Conservation (phyloP, 2,113 vertebrate species). For the Eleginops maclovinus region DNA sequence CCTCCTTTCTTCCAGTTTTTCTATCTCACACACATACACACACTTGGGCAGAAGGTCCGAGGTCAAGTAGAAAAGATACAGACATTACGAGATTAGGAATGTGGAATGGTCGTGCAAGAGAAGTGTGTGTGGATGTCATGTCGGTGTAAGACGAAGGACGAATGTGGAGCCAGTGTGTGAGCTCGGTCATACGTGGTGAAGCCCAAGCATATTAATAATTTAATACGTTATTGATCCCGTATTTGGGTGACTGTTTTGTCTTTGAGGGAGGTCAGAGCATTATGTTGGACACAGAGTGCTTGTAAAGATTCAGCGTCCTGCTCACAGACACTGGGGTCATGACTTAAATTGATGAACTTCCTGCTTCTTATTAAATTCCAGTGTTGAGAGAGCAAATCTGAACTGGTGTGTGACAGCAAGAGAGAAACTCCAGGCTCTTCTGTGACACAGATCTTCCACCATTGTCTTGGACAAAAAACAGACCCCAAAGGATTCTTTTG, state of each 20-base stretch:
- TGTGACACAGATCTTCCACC: constrained; percentile 69
- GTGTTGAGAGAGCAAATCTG: constrained; percentile 22
- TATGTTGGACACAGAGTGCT: background rate
- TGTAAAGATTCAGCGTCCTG: background rate
- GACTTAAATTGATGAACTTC: constrained; percentile 1
- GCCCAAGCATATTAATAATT: constrained; percentile 55
- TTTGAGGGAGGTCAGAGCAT: constrained; percentile 32
- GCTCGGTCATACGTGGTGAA: constrained; percentile 38
- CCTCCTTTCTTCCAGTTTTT: background rate
- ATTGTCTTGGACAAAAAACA: constrained; percentile 61
- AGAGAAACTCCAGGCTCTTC: constrained; percentile 60
- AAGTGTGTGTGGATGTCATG: constrained; percentile 40
- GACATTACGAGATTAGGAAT: constrained; percentile 55
- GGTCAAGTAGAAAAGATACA: constrained; percentile 51
- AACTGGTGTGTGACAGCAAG: constrained; percentile 32
- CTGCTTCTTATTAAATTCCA: constrained; percentile 34
- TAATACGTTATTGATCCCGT: background rate
- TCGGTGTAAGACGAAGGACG: constrained; percentile 53
- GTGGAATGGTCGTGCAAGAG: constrained; percentile 50
- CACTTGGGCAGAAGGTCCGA: background rate
- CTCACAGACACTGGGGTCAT: background rate
- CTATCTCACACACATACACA: constrained; percentile 10
- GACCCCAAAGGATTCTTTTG: constrained; percentile 62
- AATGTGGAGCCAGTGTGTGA: constrained; percentile 72
- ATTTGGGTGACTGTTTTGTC: constrained; percentile 17